These are phyloP conservation scores for Oligia fasciuncula DNA, from an alignment of 2,888 invertebrate species.

Conservation along the genomic window DNA sequence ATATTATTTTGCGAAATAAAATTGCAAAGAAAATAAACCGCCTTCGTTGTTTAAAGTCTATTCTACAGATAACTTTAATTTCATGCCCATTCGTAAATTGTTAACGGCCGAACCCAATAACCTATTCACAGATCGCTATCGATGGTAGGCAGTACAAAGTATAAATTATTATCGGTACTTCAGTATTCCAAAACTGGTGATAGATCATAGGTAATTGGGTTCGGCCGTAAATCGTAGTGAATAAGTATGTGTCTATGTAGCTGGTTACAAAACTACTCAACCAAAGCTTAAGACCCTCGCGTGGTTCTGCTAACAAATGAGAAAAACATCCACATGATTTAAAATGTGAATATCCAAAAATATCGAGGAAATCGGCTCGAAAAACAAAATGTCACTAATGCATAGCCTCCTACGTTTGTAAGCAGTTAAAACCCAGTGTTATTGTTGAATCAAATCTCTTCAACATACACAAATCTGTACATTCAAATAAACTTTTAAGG, in stretches of 20 bases:
- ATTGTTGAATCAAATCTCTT: slow-evolving; percentile 25
- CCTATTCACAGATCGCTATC: background rate
- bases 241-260: background rate
- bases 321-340: background rate
- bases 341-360: background rate
- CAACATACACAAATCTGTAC: slow-evolving; percentile 30
- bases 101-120: background rate
- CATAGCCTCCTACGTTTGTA: background rate
- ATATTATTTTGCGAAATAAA: background rate
- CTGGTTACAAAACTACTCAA: background rate
- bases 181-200: background rate
- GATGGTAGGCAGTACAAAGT: background rate
- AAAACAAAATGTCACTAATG: background rate
- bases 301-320: background rate
- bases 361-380: background rate
- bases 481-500: slow-evolving; percentile 25
- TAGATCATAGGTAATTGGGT: background rate
- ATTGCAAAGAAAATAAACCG: background rate
- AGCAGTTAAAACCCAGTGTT: background rate
- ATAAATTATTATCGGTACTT: background rate
- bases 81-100: background rate
- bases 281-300: background rate
- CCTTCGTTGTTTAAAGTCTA: no score
- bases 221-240: background rate
- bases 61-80: background rate